Conservation (phyloP, 2,888 invertebrate genomes). For the Pardosa pseudoannulata region DNA sequence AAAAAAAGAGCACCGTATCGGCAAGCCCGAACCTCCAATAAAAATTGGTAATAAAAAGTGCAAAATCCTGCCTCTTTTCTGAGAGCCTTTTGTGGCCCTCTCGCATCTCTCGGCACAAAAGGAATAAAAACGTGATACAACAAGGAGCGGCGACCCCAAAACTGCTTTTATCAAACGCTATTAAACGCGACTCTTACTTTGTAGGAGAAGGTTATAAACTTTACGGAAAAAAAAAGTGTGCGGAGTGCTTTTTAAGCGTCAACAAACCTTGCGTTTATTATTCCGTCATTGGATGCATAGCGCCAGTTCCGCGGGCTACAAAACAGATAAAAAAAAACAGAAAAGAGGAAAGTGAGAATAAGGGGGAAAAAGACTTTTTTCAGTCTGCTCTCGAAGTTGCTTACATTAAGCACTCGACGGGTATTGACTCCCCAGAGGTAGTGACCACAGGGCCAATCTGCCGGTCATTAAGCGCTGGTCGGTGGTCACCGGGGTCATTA, state of each 20-base stretch:
- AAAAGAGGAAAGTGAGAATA: neutral
- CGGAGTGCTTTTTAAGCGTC: slow-evolving; percentile 35
- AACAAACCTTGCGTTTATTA: slow-evolving; percentile 40
- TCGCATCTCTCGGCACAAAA: too few relatives aligned
- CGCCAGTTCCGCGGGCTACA: slow-evolving; percentile 29
- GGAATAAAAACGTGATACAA: slow-evolving; percentile 26
- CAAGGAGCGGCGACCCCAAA: slow-evolving; percentile 18
- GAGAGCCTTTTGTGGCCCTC: too few relatives aligned
- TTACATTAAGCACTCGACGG: slow-evolving; percentile 67
- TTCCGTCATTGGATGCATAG: slow-evolving; percentile 39
- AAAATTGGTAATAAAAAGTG: too few relatives aligned
- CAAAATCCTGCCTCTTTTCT: too few relatives aligned
- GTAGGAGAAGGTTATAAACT: slow-evolving; percentile 51
- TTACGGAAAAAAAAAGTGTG: slow-evolving; percentile 61
- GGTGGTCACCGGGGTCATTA: slow-evolving; percentile 68
- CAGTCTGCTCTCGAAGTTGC: slow-evolving; percentile 40
- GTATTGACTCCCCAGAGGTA: slow-evolving; percentile 67
- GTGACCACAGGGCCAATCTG: slow-evolving; percentile 69
- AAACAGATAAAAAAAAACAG: slow-evolving; percentile 28
- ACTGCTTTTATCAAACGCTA: slow-evolving; percentile 62
- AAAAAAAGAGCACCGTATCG: too few relatives aligned
- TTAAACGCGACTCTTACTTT: slow-evolving; percentile 41
- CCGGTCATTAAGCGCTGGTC: slow-evolving; percentile 64
- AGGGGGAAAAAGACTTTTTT: slow-evolving; percentile 20
- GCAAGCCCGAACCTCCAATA: too few relatives aligned